Conservation (phyloP, 2,888 invertebrate genomes). For the Cantharis nigra region DNA sequence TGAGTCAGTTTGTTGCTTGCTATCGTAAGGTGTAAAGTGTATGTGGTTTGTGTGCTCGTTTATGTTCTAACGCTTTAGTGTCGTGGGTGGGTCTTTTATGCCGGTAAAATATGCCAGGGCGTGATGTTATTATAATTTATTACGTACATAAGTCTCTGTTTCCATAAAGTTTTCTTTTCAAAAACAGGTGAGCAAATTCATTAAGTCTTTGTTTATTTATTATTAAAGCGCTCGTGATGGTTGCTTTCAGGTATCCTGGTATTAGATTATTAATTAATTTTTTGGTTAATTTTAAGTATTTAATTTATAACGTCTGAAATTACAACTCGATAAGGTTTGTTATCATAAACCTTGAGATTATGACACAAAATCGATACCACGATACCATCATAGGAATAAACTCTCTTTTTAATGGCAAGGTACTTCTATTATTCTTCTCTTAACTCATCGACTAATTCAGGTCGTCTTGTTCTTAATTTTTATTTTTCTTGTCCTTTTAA, state of each 20-base stretch:
- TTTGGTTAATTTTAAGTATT: background rate
- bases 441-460: background rate
- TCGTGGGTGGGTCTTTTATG: background rate
- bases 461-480: background rate
- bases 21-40: slow-evolving; percentile 7
- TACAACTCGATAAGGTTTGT: background rate
- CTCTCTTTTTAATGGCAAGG: background rate
- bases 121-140: slow-evolving; percentile 10
- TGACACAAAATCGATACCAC: background rate
- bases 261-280: slow-evolving; percentile 2
- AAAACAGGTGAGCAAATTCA: slow-evolving; percentile 21
- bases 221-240: slow-evolving; percentile 3
- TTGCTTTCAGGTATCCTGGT: background rate
- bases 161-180: slow-evolving; percentile 7
- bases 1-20: slow-evolving; percentile 23
- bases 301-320: background rate
- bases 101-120: slow-evolving; percentile 1
- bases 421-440: background rate
- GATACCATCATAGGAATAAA: background rate
- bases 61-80: background rate
- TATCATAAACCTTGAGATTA: background rate
- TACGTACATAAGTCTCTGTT: background rate
- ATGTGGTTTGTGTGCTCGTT: slow-evolving; percentile 12
- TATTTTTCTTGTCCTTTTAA: background rate
- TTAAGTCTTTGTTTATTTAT: slow-evolving; percentile 15